Evolutionary conservation across 2,888 invertebrate species (phyloP).

Genomic region (Limenitis camilla): DNA sequence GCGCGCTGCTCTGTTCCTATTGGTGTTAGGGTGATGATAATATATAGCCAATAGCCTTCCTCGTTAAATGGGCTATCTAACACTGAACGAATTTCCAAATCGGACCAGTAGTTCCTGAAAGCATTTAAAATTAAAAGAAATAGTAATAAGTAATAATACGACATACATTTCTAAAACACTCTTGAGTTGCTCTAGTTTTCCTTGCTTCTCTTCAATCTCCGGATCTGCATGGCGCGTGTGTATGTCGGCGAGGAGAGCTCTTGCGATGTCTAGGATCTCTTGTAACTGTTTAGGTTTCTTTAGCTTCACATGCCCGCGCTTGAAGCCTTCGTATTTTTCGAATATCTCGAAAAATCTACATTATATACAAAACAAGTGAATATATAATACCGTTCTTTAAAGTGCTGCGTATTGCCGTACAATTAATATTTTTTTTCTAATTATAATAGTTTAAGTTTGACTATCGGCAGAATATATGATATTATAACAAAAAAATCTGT

Average conservation of each 20-base stretch:
- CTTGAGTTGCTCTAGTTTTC: slow-evolving; percentile 97
- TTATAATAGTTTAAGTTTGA: no score
- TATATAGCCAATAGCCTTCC: no score
- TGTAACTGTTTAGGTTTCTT: slow-evolving; percentile 98
- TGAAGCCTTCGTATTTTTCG: slow-evolving; percentile 96
- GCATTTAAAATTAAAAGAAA: no score
- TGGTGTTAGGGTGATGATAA: no score
- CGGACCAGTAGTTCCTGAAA: no score
- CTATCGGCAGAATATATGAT: no score
- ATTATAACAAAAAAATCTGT: no score
- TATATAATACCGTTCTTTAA: neutral
- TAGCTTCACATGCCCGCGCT: slow-evolving; percentile 96
- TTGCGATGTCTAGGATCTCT: slow-evolving; percentile 97
- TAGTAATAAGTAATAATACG: no score
- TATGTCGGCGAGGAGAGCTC: slow-evolving; percentile 91
- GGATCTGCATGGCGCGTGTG: slow-evolving; percentile 90
- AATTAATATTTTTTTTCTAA: no score
- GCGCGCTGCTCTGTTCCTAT: no score
- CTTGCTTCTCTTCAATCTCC: slow-evolving; percentile 96
- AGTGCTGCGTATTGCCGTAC: neutral
- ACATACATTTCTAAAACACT: slow-evolving; percentile 98
- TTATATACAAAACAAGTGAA: neutral
- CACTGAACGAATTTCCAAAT: no score
- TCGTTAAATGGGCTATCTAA: no score
- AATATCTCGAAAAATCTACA: slow-evolving; percentile 97